Base-by-base conservation (phyloP, 92 coral and sea anemone genomes). In the Epizoanthus rinbou region DNA sequence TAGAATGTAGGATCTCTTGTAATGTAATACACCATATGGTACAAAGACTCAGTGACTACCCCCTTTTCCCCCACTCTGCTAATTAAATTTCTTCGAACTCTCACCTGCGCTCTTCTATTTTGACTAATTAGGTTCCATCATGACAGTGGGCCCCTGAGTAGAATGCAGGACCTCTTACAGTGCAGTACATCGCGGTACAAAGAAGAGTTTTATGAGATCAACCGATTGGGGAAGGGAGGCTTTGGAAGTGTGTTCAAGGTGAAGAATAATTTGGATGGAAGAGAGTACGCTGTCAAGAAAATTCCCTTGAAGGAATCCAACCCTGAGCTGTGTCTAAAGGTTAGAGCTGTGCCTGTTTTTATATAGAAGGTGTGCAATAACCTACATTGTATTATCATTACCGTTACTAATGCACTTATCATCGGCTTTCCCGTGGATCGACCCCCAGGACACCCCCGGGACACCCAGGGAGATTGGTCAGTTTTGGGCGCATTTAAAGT, bases 211-310 rank as follows among this genome's bases (percentile, higher is more conserved):
- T 86, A 86, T 1, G 97, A 97, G 87, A 89, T 90, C 6, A 84
- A 75, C 39, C 85, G 91, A 19, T 85, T 97, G 17, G 99, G 99
- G 17, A 97, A 94, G 83, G 99, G 99, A 15, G 99, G 99, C 25
- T 97, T 97, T 87, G 99, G 99, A 15, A 97, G 98, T 85, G 99
- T 94, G 10, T 91, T 94, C 75, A 96, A 96, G 94, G 99, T 97
- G 23, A 94, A 91, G 73, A 94, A 97, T 90, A 89, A 88, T 35
- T 81, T 97, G 52, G 99, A 97, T 57, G 95, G 95, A 23, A 86
- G 95, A 71, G 99, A 94, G 41, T 97, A 97, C 81, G 99, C 99
- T 22, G 94, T 97, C 31, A 97, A 97, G 89, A 97, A 97, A 84
- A 91, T 97, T 19, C 93, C 94, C 18, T 86, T 97, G 45, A 97